Base-by-base conservation (phyloP, 2,113 vertebrate species). In the Tonatia bakeri region DNA sequence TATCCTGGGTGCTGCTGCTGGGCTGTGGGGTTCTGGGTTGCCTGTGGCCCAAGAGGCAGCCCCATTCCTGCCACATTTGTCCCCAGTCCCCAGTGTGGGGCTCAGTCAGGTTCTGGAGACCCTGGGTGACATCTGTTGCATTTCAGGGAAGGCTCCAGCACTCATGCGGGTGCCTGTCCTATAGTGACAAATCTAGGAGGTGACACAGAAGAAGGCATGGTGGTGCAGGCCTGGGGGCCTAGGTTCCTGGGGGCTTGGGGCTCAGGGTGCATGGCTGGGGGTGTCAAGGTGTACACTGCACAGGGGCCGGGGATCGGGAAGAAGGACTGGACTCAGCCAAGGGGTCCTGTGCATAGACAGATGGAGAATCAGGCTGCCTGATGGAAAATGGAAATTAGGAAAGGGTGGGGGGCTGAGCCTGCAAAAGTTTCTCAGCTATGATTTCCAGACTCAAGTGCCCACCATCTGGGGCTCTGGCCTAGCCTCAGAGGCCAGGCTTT, bases 221-320 rank as follows among this genome's bases (percentile, higher is more conserved):
- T 61, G 11, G 59, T 61, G 59, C 5, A 3, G 45, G 22, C 6
- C 69, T 43, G 47, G 64, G 19, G 20, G 10, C 59, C 17, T 10
- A 15, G 70, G n/a, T n/a, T 88, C 17, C 79, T 38, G 8, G 73
- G 15, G 45, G 9, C 33, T 19, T 20, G 17, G 31, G 45, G 75
- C 31, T n/a, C 47, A 13, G 36, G 7, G 26, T 50, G 72, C 52
- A 4, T 31, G 40, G 73, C 31, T 8, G 24, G 50, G 24, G 47
- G 5, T 9, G 20, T n/a, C 0, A 2, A 12, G 40, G 59, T 26
- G 3, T 54, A 28, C 3, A 2, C 14, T 38, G 31, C 4, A 28
- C 1, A 4, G 50, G 17, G 38, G n/a, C 17, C 11, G 19, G 61
- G 43, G 61, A 5, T 47, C 56, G 28, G 0, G 19, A 17, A 22